Evolutionary conservation across 1,140 invertebrate species (phyloP).

Genomic region (Psilanteris sp.): DNA sequence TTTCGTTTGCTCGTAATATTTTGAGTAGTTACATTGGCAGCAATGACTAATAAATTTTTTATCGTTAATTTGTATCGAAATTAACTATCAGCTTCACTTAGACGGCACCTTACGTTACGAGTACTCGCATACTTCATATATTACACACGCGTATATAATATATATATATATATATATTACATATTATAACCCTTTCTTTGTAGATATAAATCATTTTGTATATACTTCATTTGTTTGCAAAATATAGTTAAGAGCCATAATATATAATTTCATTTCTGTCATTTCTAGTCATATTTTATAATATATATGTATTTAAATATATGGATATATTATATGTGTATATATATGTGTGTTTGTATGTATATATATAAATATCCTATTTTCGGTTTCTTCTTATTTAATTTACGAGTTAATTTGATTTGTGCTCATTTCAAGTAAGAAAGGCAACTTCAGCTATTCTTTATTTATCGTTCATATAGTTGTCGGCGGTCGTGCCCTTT

Average conservation of each 20-base stretch:
- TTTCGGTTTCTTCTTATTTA: slow-evolving; percentile 49
- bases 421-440: slow-evolving; percentile 77
- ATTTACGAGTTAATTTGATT: slow-evolving; percentile 77
- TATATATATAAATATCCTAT: slow-evolving; percentile 62
- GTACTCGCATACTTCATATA: slow-evolving; percentile 42
- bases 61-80: slow-evolving; percentile 27
- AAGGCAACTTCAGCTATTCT: slow-evolving; percentile 73
- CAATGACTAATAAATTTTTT: slow-evolving; percentile 9
- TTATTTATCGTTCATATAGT: slow-evolving; percentile 35
- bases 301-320: slow-evolving; percentile 59
- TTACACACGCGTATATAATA: slow-evolving; percentile 56
- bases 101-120: slow-evolving; percentile 51
- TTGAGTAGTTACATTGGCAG: slow-evolving; percentile 36
- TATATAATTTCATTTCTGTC: no score
- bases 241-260: slow-evolving; percentile 63
- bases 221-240: slow-evolving; percentile 58
- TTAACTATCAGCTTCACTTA: slow-evolving; percentile 17
- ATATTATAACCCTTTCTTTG: slow-evolving; percentile 57
- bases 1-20: slow-evolving; percentile 1
- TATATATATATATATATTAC: slow-evolving; percentile 66
- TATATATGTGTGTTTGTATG: slow-evolving; percentile 58
- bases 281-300: slow-evolving; percentile 62
- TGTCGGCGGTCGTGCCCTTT: slow-evolving; percentile 37
- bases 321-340: slow-evolving; percentile 61
- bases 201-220: slow-evolving; percentile 58